These are phyloP conservation scores for Mastigias papua DNA, from an alignment of 30 jellyfish, hydroid and myxozoan genomes.

Conservation along the genomic window DNA sequence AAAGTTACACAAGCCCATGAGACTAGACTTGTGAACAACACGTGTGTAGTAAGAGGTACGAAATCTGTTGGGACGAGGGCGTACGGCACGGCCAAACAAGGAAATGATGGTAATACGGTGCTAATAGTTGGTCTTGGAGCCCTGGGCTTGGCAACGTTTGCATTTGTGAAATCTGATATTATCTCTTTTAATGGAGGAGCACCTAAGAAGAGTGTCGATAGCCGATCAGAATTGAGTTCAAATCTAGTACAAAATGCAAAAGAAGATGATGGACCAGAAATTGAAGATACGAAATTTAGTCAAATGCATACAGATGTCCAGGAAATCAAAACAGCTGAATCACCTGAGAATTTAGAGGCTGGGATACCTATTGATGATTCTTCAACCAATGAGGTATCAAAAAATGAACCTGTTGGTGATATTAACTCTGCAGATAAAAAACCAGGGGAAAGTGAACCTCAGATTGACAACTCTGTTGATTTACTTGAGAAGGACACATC, in stretches of 20 bases:
- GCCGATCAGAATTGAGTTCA: background rate
- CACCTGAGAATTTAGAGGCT: background rate
- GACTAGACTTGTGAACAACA: background rate
- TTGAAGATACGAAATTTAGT: too few species aligned
- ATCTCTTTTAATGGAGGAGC: slow-evolving; percentile 5
- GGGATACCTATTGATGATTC: too few species aligned
- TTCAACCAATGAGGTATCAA: too few species aligned
- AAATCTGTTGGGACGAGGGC: slow-evolving; percentile 20
- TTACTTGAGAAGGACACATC: too few species aligned
- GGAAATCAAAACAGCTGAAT: background rate
- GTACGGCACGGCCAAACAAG: slow-evolving; percentile 8
- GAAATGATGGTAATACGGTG: slow-evolving; percentile 16
- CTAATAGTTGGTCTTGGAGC: slow-evolving; percentile 73
- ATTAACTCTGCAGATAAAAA: too few species aligned
- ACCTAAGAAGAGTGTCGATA: background rate
- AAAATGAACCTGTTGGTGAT: too few species aligned
- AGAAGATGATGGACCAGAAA: background rate
- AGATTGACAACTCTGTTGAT: too few species aligned
- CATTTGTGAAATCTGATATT: slow-evolving; percentile 11
- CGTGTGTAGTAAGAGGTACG: background rate
- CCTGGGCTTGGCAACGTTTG: slow-evolving; percentile 57
- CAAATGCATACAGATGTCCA: too few species aligned
- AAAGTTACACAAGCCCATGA: background rate
- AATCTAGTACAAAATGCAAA: background rate
- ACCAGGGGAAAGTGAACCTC: too few species aligned